These are phyloP conservation scores for Labeo catla DNA, from an alignment of 2,113 vertebrate genomes.

Conservation along the genomic window DNA sequence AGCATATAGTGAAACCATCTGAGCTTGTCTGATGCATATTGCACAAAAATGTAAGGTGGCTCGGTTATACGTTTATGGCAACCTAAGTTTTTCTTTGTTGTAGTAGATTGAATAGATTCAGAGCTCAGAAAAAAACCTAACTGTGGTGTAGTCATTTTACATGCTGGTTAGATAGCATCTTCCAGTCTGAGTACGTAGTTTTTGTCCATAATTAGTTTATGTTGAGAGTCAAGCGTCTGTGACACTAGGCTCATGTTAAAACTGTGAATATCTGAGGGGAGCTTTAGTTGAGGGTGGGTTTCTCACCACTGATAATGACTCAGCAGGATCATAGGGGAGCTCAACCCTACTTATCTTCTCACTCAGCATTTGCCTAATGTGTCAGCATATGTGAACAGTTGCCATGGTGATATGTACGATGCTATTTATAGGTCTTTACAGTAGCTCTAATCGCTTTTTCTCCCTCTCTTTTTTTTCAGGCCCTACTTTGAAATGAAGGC, in stretches of 20 bases:
- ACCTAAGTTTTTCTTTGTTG: background rate
- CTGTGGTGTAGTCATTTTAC: too few relatives aligned
- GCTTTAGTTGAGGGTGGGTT: slow-evolving; percentile 1
- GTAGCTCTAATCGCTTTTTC: slow-evolving; percentile 27
- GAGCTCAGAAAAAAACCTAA: too few relatives aligned
- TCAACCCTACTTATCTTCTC: slow-evolving; percentile 16
- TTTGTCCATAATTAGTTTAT: background rate
- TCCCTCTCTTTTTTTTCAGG: slow-evolving; percentile 68
- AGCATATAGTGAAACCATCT: background rate
- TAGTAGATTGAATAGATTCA: background rate
- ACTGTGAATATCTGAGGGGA: background rate
- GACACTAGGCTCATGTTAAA: background rate
- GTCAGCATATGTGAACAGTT: slow-evolving; percentile 55
- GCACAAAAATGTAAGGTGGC: background rate
- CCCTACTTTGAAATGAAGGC: slow-evolving; percentile 98
- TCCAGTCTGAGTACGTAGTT: background rate
- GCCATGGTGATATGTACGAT: slow-evolving; percentile 64
- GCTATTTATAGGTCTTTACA: slow-evolving; percentile 61
- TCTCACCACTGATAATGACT: background rate
- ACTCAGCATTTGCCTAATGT: background rate
- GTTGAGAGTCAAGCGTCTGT: background rate
- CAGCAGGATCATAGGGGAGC: background rate
- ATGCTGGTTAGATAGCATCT: background rate
- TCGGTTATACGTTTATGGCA: background rate
- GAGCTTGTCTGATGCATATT: background rate